These are phyloP conservation scores for Bradypodion pumilum DNA, from an alignment of 2,797 vertebrate genomes.

Conservation along the genomic window DNA sequence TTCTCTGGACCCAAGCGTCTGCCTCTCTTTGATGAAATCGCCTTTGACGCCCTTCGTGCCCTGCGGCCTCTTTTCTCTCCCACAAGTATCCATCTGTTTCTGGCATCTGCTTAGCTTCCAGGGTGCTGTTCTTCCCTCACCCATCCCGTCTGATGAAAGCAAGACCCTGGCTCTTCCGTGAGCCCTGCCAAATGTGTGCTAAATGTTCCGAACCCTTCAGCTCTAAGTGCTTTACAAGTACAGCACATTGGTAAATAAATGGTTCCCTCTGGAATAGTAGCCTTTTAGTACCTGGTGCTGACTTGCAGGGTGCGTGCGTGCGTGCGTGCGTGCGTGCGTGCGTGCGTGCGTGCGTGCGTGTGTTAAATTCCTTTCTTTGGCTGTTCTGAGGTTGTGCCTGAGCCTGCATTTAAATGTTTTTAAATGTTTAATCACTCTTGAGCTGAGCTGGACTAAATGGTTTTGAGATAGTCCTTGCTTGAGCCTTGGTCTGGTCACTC, in stretches of 20 bases:
- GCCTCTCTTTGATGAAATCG: background rate
- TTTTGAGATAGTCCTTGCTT: no score
- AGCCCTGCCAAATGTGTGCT: no score
- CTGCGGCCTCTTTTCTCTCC: background rate
- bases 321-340: no score
- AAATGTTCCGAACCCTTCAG: background rate
- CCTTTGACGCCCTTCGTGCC: accelerated
- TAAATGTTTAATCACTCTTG: no score
- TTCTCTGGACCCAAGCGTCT: background rate
- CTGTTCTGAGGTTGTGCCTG: no score
- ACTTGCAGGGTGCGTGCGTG: no score
- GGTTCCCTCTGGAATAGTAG: background rate
- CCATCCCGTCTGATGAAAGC: background rate
- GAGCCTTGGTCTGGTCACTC: no score
- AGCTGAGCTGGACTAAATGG: no score
- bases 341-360: no score
- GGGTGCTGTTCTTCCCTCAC: constrained; percentile 7
- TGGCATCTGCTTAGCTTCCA: background rate
- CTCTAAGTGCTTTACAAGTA: background rate
- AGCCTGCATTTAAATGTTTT: no score
- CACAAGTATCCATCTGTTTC: background rate
- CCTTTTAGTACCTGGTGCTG: no score
- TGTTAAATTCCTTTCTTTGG: no score
- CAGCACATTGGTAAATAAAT: background rate
- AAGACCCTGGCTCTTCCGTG: background rate